Percentiles rank a stretch among this genome's conserved stretches.
phyloP scores from a whole-genome alignment of 2,113 vertebrate species.

The Sturnira hondurensis region DNA sequence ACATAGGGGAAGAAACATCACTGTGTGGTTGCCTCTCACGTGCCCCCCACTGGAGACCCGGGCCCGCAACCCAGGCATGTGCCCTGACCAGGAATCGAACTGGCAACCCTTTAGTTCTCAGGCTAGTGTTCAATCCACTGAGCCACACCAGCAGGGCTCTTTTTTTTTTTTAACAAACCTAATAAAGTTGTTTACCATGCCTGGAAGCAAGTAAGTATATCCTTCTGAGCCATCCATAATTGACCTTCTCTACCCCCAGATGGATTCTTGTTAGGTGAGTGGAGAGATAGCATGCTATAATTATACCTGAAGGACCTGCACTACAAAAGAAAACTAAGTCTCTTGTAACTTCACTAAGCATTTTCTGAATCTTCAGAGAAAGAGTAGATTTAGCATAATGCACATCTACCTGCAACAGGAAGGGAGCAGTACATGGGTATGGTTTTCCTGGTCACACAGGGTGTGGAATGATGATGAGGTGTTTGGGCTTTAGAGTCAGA shows the following conservation, averaged over 20 bases:
- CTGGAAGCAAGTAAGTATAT: neutral
- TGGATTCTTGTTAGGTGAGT: neutral
- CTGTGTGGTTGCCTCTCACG: too few species aligned
- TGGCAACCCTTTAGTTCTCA: too few species aligned
- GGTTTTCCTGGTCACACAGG: neutral
- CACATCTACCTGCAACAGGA: neutral
- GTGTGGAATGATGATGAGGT: rapidly evolving
- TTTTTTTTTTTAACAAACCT: neutral
- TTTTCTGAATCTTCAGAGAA: neutral
- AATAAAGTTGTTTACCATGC: neutral
- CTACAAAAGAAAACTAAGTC: neutral
- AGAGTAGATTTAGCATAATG: neutral
- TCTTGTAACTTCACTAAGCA: neutral
- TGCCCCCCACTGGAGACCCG: too few species aligned
- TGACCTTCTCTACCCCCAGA: neutral
- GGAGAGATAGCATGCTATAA: neutral
- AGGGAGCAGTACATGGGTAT: rapidly evolving
- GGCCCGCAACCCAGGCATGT: too few species aligned
- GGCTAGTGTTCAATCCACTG: too few species aligned
- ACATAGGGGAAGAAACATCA: too few species aligned
- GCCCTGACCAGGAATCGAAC: too few species aligned
- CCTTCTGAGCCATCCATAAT: neutral
- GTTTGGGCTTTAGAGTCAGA: neutral
- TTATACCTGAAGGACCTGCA: neutral
- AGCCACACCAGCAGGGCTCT: too few species aligned